Evolutionary conservation across 1,140 invertebrate genomes (phyloP).

Genomic region (Pseudoatta argentina): DNA sequence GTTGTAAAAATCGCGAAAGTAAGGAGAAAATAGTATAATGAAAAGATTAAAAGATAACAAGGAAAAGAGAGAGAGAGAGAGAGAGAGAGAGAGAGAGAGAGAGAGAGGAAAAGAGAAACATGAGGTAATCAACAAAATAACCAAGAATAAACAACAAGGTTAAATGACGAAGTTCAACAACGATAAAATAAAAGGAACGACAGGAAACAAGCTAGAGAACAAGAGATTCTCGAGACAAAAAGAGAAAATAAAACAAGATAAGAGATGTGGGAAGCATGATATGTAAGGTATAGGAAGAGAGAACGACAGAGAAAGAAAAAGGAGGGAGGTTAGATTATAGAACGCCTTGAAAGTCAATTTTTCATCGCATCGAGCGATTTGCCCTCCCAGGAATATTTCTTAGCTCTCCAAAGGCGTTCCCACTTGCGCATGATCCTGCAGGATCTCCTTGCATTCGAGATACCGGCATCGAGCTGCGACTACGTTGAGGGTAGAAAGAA

Average conservation of each 20-base stretch:
- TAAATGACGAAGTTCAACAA: constrained; percentile 21
- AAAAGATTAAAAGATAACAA: background rate
- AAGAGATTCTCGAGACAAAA: background rate
- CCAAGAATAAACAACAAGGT: background rate
- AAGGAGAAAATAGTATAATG: background rate
- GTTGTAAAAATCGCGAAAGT: too few species aligned
- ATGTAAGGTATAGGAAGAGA: background rate
- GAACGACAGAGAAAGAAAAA: background rate
- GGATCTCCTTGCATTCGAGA: constrained; percentile 51
- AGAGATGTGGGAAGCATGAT: constrained; percentile 8
- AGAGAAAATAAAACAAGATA: background rate
- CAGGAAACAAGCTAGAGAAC: background rate
- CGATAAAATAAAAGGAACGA: constrained; percentile 3
- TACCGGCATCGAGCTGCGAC: constrained; percentile 44
- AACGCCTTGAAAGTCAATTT: constrained; percentile 60
- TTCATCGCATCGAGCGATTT: constrained; percentile 62
- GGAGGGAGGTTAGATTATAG: constrained; percentile 29
- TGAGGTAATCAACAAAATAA: background rate
- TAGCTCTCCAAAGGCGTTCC: constrained; percentile 41
- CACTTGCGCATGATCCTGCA: constrained; percentile 44
- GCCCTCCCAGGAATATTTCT: constrained; percentile 54
- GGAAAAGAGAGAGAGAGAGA: background rate
- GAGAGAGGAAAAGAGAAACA: background rate
- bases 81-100: too few species aligned
- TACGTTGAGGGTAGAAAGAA: constrained; percentile 40